Base-by-base conservation (phyloP, 2,888 invertebrate genomes). In the Eupelmus urozonus region DNA sequence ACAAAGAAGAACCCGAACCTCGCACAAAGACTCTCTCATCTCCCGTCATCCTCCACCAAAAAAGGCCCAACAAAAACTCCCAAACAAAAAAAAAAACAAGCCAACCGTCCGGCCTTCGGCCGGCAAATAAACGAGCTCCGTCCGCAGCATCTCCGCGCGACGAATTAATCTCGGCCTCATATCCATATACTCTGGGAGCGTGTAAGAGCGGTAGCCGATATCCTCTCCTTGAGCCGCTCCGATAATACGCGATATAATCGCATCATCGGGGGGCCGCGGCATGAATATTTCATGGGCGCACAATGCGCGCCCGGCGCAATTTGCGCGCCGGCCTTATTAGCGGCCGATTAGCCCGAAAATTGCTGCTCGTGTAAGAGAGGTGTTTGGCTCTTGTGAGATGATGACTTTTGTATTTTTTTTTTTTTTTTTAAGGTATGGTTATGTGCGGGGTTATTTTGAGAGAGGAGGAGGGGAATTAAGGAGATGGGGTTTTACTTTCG, bases 221-320 rank as follows among this genome's bases (percentile, higher is more conserved):
- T n/a, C 4, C 67, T 20, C 63, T 53, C 67, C 27, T 16, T 65
- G 29, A 1, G 13, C 27, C 27, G 11, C 49, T 2, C 53, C 49
- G 75, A 60, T 60, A 75, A 62, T 51, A 9, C 29, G 51, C 67
- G 67, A 75, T 60, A 53, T 75, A 75, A 75, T 75, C 67, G 67
- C 74, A 57, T 55, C 27, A 57, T 49, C 29, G 57, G 25, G 20
- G n/a, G 9, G 2, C 5, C 29, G 67, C 49, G 25, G 25, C 66
- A 65, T 75, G 60, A 59, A 67, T 74, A 65, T 74, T 74, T 74
- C 65, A 74, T 74, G 45, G 27, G 13, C 40, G 53, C 51, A 51
- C 66, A 78, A 76, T 80, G 65, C 49, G 60, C 73, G 40, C 40
- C 75, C n/a, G n/a, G 66, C 60, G 76, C 72, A 79, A 77, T 75